A percentile compares a stretch with the other conserved stretches of the same genome.
These are phyloP conservation scores for Tragelaphus buxtoni DNA, from an alignment of 2,113 vertebrate genomes.

Conservation along the genomic window DNA sequence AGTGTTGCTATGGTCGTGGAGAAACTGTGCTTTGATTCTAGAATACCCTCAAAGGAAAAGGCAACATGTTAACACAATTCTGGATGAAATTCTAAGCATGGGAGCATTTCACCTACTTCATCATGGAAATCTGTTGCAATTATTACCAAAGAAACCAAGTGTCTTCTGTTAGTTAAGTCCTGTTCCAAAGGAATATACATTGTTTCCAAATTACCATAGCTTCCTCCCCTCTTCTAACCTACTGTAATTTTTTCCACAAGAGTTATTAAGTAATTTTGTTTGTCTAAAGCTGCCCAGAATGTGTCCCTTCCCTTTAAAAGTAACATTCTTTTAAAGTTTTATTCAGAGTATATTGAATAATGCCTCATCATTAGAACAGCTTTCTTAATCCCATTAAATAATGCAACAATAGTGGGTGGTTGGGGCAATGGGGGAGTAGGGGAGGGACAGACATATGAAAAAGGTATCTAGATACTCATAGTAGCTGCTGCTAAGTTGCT, in stretches of 20 bases:
- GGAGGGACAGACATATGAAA: background rate
- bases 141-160: conserved; percentile 44
- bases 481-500: background rate
- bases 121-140: conserved; percentile 49
- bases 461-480: background rate
- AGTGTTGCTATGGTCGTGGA: background rate
- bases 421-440: background rate
- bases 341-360: background rate
- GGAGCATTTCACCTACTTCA: conserved; percentile 32
- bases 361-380: background rate
- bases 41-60: conserved; percentile 4
- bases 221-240: conserved; percentile 38
- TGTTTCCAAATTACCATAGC: conserved; percentile 56
- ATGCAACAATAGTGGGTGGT: background rate
- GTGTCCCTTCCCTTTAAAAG: background rate
- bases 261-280: conserved; percentile 53
- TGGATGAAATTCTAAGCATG: conserved; percentile 20
- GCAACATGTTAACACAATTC: conserved; percentile 40
- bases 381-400: conserved; percentile 43
- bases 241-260: conserved; percentile 54
- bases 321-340: background rate
- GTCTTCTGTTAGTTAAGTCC: conserved; percentile 51
- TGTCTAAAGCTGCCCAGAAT: conserved; percentile 27
- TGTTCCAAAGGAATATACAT: conserved; percentile 32
- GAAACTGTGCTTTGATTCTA: background rate